A percentile compares a stretch with the other conserved stretches of the same genome.
These are phyloP conservation scores for Mycogona germanica DNA, from an alignment of 2,888 invertebrate genomes.

Conservation along the genomic window DNA sequence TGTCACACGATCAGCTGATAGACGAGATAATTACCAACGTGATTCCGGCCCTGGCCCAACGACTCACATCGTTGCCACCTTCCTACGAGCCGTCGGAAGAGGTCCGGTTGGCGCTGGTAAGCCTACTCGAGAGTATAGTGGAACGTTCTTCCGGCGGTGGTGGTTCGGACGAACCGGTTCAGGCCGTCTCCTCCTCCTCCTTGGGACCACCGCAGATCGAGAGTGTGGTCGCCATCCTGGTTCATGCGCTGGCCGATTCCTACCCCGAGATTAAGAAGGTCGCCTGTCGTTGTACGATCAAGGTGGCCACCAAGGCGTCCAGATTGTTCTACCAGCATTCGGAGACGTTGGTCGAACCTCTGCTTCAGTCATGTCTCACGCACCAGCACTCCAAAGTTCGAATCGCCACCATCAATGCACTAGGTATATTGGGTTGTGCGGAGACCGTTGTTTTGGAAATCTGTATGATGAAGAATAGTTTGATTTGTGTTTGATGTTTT, in stretches of 20 bases:
- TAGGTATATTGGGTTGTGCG: constrained; percentile 6
- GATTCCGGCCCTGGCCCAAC: no score
- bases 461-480: neutral
- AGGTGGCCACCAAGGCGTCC: neutral
- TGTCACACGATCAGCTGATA: no score
- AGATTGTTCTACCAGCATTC: neutral
- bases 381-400: constrained; percentile 6
- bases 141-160: no score
- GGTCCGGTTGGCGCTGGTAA: neutral
- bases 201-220: neutral
- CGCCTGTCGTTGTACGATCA: neutral
- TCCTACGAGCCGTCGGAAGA: constrained; percentile 6
- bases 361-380: neutral
- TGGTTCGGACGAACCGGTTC: neutral
- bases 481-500: neutral
- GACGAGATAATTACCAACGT: no score
- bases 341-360: neutral
- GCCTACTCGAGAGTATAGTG: neutral
- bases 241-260: neutral
- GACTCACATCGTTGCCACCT: neutral
- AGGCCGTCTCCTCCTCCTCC: no score
- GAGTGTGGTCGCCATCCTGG: neutral
- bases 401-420: neutral
- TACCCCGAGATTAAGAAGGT: constrained; percentile 1
- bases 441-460: no score